Evolutionary conservation across 2,797 vertebrate species (phyloP).

Genomic region (Tokudaia tokunoshimensis): DNA sequence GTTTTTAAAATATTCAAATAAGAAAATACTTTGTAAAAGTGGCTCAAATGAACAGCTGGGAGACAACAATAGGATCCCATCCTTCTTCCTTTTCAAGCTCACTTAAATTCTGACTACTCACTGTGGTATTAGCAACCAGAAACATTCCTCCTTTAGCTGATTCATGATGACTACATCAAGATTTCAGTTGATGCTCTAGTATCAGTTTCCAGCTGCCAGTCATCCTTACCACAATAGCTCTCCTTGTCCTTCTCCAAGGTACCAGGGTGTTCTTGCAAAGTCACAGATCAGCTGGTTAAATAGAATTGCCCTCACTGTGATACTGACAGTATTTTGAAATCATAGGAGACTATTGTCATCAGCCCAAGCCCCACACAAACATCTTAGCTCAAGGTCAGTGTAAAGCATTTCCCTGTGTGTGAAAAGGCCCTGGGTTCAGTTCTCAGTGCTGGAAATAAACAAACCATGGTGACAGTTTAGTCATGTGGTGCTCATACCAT

Average conservation of each 20-base stretch:
- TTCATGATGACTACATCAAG: constrained; percentile 27
- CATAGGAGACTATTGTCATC: neutral
- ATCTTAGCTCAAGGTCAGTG: neutral
- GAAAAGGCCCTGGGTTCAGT: neutral
- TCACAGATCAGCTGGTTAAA: neutral
- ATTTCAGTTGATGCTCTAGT: neutral
- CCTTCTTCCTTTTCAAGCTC: neutral
- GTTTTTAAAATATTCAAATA: neutral
- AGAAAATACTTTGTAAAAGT: constrained; percentile 8
- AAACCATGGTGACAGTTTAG: neutral
- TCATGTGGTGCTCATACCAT: neutral
- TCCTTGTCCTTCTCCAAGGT: neutral
- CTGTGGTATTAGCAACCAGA: neutral
- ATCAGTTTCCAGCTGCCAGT: neutral
- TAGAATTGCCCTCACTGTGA: neutral
- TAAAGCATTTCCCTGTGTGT: neutral
- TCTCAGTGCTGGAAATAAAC: neutral
- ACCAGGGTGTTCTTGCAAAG: neutral
- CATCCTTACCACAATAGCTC: neutral
- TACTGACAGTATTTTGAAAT: constrained; percentile 32
- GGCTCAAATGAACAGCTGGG: neutral
- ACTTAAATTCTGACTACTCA: neutral
- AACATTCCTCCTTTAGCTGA: constrained; percentile 11
- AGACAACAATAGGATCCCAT: neutral
- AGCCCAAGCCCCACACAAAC: constrained; percentile 1